Base-by-base conservation (phyloP, 2,113 vertebrate species). In the Eulacestoma nigropectus region DNA sequence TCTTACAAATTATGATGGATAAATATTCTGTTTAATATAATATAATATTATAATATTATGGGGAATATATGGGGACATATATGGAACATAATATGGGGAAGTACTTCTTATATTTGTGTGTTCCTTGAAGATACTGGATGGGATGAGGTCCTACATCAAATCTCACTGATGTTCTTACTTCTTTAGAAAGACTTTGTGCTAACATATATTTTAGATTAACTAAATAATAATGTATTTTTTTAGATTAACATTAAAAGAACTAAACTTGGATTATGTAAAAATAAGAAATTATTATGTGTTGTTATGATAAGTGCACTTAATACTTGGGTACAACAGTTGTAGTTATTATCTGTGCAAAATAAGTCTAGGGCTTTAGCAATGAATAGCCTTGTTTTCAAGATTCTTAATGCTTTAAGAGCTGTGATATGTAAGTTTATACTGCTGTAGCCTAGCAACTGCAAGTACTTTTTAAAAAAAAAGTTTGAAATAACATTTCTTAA, bases 401-500 rank as follows among this genome's bases (percentile, higher is more conserved):
- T 35, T 50, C 75, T 59, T 84, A 64, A 65, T 46, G 69, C 75
- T 93, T 89, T 70, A 94, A 81, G 69, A 88, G n/a, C 52, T 84
- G 50, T 63, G 41, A 60, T 76, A 65, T 17, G 16, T 49, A 93
- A 82, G 49, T 90, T 90, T 84, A 80, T 67, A 50, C 15, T 56
- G 14, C 59, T 80, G 95, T 93, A 90, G 56, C 83, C 76, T 94
- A 93, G 95, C 92, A 96, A 93, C 94, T 69, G 74, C 33, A 74
- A 56, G 16, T 41, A 22, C 4, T 84, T 91, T 91, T 72, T 75
- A 3, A 4, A 60, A 78, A 73, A 92, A 57, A 44, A 42, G 9
- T 75, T 84, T 67, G 53, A 89, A 90, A 78, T 44, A 92, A 32
- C 2, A 11, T 55, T 93, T 86, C 52, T 84, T 87, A 93, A 53